These are phyloP conservation scores for Papilio gigon DNA, from an alignment of 2,888 invertebrate genomes.

Conservation along the genomic window DNA sequence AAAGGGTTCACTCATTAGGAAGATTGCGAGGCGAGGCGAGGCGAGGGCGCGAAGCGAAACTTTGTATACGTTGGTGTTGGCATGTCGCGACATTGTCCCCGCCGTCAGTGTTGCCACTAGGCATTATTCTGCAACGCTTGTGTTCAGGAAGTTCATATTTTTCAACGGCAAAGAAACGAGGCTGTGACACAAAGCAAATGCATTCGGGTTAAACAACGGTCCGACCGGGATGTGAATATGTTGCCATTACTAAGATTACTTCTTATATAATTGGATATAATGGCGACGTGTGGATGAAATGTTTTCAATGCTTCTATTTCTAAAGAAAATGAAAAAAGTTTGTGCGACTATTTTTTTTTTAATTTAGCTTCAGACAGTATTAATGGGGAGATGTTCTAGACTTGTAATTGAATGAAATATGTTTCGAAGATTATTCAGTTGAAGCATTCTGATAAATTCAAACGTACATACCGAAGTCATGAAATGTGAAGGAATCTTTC, in stretches of 20 bases:
- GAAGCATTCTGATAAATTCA: too few relatives aligned
- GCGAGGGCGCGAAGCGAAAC: constrained; percentile 69
- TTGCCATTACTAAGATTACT: constrained; percentile 69
- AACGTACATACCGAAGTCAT: too few relatives aligned
- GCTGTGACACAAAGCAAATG: constrained; percentile 67
- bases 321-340: too few relatives aligned
- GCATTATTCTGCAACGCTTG: constrained; percentile 61
- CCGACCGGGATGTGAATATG: constrained; percentile 60
- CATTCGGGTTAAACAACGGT: constrained; percentile 66
- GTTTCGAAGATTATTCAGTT: too few relatives aligned
- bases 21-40: constrained; percentile 78
- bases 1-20: constrained; percentile 82
- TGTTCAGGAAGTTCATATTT: constrained; percentile 70
- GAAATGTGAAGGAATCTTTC: too few relatives aligned
- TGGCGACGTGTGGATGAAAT: constrained; percentile 4
- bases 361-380: too few relatives aligned
- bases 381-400: too few relatives aligned
- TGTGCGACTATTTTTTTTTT: too few relatives aligned
- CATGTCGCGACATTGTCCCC: constrained; percentile 67
- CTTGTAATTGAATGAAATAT: too few relatives aligned
- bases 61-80: constrained; percentile 65
- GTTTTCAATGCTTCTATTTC: constrained; percentile 8
- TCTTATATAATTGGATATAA: constrained; percentile 33
- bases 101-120: constrained; percentile 61
- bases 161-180: constrained; percentile 63